These are phyloP conservation scores for Hypomecis atomaria DNA, from an alignment of 2,888 invertebrate genomes.

Conservation along the genomic window DNA sequence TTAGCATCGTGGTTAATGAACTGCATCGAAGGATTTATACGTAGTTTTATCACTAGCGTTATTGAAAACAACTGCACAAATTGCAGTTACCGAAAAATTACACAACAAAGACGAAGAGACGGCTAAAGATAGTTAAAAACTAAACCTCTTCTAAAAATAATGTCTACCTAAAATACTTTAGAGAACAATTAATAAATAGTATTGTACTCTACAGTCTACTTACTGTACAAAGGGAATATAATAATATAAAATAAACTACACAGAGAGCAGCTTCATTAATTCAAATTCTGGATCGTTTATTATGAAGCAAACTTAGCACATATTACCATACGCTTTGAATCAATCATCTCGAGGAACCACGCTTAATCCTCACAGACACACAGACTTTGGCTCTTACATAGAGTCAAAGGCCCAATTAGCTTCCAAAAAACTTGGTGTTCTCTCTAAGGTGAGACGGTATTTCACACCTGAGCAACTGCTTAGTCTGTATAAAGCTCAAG, in stretches of 20 bases:
- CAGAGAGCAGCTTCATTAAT: slow-evolving; percentile 10
- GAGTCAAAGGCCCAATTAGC: too few relatives aligned
- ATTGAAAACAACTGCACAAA: too few relatives aligned
- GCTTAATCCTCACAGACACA: slow-evolving; percentile 1
- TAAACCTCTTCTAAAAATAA: background rate
- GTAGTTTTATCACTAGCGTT: too few relatives aligned
- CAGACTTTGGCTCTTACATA: too few relatives aligned
- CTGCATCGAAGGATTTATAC: slow-evolving; percentile 2
- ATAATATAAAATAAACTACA: slow-evolving; percentile 6
- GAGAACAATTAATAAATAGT: too few relatives aligned
- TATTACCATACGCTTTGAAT: slow-evolving; percentile 13
- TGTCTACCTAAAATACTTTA: background rate
- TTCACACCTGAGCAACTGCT: too few relatives aligned
- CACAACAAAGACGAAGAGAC: too few relatives aligned
- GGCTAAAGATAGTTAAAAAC: too few relatives aligned
- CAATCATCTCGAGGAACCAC: slow-evolving; percentile 11
- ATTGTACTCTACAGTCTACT: background rate
- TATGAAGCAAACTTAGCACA: background rate
- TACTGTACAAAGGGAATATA: background rate
- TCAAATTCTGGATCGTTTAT: slow-evolving; percentile 7
- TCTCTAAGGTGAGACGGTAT: too few relatives aligned
- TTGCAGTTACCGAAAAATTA: too few relatives aligned
- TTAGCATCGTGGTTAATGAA: background rate
- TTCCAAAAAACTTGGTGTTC: too few relatives aligned
- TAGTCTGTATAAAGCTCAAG: too few relatives aligned